Conservation (phyloP, 2,113 vertebrate genomes). For the Cheilinus undulatus region DNA sequence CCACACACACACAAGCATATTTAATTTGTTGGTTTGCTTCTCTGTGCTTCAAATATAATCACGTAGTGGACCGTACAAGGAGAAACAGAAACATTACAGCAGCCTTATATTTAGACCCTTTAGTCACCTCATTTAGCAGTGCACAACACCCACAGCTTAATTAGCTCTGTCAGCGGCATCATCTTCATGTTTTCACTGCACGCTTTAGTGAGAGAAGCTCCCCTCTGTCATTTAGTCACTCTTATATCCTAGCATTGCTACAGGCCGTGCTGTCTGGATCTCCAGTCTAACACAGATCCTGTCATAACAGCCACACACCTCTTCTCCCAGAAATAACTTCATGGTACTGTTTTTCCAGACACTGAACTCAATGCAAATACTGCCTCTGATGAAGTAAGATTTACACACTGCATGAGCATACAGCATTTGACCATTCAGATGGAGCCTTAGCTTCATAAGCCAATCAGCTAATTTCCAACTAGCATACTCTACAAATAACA, state of each 20-base stretch:
- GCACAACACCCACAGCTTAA: conserved; percentile 50
- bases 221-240: conserved; percentile 37
- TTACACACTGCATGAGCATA: too few relatives aligned
- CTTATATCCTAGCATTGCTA: conserved; percentile 33
- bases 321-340: not conserved
- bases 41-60: conserved; percentile 37
- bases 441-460: too few relatives aligned
- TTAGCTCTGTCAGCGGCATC: conserved; percentile 40
- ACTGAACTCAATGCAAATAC: too few relatives aligned
- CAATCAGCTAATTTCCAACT: too few relatives aligned
- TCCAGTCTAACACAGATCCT: not conserved
- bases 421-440: too few relatives aligned
- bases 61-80: conserved; percentile 19
- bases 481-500: too few relatives aligned
- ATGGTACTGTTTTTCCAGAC: too few relatives aligned
- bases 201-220: conserved; percentile 20
- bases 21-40: conserved; percentile 22
- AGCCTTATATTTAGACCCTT: conserved; percentile 50
- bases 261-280: not conserved
- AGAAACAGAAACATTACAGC: conserved; percentile 30
- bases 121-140: conserved; percentile 56
- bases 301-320: not conserved
- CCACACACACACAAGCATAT: conserved; percentile 26
- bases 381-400: too few relatives aligned
- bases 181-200: conserved; percentile 34